Evolutionary conservation across 2,888 invertebrate species (phyloP), one percentile per base, ranked within the genome.

Genomic region (Polydesmus complanatus): DNA sequence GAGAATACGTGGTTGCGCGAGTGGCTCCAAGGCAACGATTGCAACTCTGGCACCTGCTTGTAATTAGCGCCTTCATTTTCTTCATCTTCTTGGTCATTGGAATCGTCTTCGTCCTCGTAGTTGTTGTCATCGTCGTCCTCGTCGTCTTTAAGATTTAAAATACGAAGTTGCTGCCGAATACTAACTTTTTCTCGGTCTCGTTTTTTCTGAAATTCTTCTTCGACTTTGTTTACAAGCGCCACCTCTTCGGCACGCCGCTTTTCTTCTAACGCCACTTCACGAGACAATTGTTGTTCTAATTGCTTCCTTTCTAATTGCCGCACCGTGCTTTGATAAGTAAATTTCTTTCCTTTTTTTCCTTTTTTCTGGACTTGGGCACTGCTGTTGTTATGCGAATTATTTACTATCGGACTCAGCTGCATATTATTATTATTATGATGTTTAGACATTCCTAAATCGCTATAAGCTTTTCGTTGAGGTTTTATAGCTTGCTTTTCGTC

Each of bases 191-290:
- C 76, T 26, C 77, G 75, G 48, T 87, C 88, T 52, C 90, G 78
- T 73, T 90, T 89, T 65, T 83, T 79, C 72, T 89, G 88, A 73
- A 90, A 90, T 73, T 90, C 89, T 71, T 89, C 88, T 70, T 89
- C 68, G 2, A 89, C 89, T 70, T 84, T 81, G 68, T 84, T 81
- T 85, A 90, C 87, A 65, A 85, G 86, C 73, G 88, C 87, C 68
- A 87, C 77, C 73, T 89, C 88, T 63, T 83, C 81, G 61, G 83
- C 77, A 58, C 88, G 75, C 73, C 86, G 83, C 60, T 82, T 82
- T 73, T 88, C 72, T 52, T 67, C 67, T 21, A 67, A 78, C 69
- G 88, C 86, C 0, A 85, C 86, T 70, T 88, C 86, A 65, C 80
- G 81, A 21, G 85, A 84, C 62, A 88, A 77, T 72, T 83, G 84